These are phyloP conservation scores for Mythimna vitellina DNA, from an alignment of 2,888 invertebrate genomes.

Conservation along the genomic window DNA sequence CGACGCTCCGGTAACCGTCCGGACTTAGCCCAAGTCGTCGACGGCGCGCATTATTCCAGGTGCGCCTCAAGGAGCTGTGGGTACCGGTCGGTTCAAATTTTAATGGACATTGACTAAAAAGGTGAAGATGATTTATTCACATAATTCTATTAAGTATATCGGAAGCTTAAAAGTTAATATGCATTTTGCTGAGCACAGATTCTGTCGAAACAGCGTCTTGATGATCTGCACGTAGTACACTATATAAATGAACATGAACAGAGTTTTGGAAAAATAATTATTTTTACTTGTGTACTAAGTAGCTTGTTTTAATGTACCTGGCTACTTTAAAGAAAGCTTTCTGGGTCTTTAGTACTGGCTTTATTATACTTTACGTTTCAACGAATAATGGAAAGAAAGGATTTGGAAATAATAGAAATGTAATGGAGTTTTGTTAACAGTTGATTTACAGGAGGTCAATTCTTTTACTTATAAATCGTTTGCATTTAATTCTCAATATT, in stretches of 20 bases:
- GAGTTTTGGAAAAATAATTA: not conserved
- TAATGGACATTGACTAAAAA: too few species aligned
- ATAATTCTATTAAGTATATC: too few species aligned
- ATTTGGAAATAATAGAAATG: not conserved
- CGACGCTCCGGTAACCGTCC: too few species aligned
- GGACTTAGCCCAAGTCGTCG: too few species aligned
- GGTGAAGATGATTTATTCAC: too few species aligned
- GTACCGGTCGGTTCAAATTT: too few species aligned
- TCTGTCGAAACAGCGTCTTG: too few species aligned
- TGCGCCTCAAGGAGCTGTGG: too few species aligned
- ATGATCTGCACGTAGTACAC: too few species aligned
- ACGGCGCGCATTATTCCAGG: too few species aligned
- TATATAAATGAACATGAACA: not conserved
- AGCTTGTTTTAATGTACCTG: not conserved
- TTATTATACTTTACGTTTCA: slow-evolving; percentile 24
- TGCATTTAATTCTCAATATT: not conserved
- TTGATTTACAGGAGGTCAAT: not conserved
- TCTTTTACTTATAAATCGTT: not conserved
- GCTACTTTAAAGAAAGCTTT: not conserved
- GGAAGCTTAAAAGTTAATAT: too few species aligned
- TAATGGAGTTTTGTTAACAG: not conserved
- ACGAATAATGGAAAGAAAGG: not conserved
- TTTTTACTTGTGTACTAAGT: not conserved
- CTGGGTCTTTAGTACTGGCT: slow-evolving; percentile 5
- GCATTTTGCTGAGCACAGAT: not conserved